phyloP scores from a whole-genome alignment of 2,113 vertebrate genomes.

The Tyto alba region DNA sequence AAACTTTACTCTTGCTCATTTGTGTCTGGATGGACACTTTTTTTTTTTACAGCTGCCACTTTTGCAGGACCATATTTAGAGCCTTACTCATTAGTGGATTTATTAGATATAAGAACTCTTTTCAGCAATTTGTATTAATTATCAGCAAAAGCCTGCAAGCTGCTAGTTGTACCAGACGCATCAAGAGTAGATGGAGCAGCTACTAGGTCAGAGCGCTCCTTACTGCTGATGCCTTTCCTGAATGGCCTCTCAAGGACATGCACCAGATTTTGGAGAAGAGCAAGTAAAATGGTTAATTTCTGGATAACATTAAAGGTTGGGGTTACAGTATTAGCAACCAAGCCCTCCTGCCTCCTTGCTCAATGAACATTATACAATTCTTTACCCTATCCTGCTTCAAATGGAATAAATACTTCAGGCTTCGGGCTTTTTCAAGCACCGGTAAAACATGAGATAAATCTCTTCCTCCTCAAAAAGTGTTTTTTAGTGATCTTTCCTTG shows the following conservation, averaged over 20 bases:
- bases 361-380: background rate
- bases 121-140: background rate
- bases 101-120: background rate
- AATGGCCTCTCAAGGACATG: background rate
- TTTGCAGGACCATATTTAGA: background rate
- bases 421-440: background rate
- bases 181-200: background rate
- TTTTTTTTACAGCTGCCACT: constrained; percentile 16
- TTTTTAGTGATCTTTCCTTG: background rate
- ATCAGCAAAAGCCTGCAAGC: background rate
- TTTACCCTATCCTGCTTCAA: background rate
- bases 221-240: background rate
- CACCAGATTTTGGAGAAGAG: background rate
- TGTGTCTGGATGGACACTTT: background rate
- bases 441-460: background rate
- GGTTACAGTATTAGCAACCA: background rate
- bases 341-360: background rate
- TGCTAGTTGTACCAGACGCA: background rate
- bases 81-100: background rate
- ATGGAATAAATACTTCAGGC: background rate
- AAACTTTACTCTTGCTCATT: background rate
- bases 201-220: background rate
- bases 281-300: background rate
- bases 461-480: background rate
- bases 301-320: background rate